These are phyloP conservation scores for Hydroisotoma schaefferi DNA, from an alignment of 2,888 invertebrate species.

Conservation along the genomic window DNA sequence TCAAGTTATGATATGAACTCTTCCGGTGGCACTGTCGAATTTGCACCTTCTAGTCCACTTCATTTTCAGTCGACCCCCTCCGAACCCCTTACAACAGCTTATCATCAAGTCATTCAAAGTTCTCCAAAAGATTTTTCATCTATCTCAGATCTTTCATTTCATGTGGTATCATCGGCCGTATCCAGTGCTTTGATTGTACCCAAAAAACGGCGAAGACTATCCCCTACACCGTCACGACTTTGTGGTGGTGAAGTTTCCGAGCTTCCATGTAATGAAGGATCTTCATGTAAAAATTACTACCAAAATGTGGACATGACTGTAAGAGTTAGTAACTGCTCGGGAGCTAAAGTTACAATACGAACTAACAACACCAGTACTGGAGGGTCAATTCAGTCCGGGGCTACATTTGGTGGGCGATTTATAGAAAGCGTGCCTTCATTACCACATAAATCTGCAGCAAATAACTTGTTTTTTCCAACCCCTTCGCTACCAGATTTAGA, in stretches of 20 bases:
- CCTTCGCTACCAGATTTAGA: background rate
- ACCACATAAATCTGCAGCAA: constrained; percentile 2
- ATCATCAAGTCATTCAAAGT: background rate
- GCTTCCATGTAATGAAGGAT: constrained; percentile 29
- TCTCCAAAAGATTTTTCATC: constrained; percentile 3
- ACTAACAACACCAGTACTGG: constrained; percentile 34
- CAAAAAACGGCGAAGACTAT: constrained; percentile 44
- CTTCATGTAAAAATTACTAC: constrained; percentile 31
- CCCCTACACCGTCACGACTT: constrained; percentile 41
- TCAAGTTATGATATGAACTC: constrained; percentile 24
- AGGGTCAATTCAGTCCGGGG: constrained; percentile 30
- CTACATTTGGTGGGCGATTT: constrained; percentile 13
- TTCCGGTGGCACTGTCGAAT: constrained; percentile 24
- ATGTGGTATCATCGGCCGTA: background rate
- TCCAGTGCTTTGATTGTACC: constrained; percentile 38
- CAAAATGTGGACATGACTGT: constrained; percentile 47
- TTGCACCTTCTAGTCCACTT: constrained; percentile 9
- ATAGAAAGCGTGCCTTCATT: constrained; percentile 29
- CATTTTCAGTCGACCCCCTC: constrained; percentile 3
- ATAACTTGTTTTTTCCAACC: background rate
- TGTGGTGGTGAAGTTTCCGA: constrained; percentile 47
- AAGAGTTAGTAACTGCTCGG: constrained; percentile 44
- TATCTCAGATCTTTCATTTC: constrained; percentile 5
- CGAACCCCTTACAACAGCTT: background rate
- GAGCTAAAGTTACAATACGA: constrained; percentile 46